Evolutionary conservation across 2,797 vertebrate genomes (phyloP), one percentile per base, ranked within the genome.

Genomic region (Hephaestus fuliginosus): DNA sequence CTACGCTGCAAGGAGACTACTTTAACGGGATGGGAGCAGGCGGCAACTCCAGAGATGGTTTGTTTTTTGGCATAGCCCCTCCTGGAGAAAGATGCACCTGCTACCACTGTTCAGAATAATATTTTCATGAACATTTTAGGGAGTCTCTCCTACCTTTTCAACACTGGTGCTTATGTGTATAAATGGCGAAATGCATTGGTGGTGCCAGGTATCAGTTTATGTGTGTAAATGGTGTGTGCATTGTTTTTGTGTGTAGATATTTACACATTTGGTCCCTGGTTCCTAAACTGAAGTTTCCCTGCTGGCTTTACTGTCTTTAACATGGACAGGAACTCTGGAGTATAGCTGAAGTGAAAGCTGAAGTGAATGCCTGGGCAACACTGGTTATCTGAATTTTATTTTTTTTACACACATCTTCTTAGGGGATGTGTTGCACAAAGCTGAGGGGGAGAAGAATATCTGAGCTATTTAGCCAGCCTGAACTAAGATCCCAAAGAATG

Each of bases 391-490:
- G 51, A 73, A 48, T 30, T n/a, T 4, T n/a, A 28, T 56, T 25
- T 48, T 13, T 28, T 66, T 58, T 44, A 58, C n/a, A 2, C 30
- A 5, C 6, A 30, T 56, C 43, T 1, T 70, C 4, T 64, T 41
- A 17, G 5, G 33, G 46, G 25, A 65, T 61, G 10, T 44, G 20
- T 46, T 20, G 13, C 30, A 60, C 18, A 44, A 63, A 52, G 46
- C 53, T 36, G 33, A 18, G 25, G 18, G 2, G 11, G 0, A 51
- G 65, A 39, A 51, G 12, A 49, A 25, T 5, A 68, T 61, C 11
- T 25, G 20, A 81, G 39, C 28, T 71, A 15, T 36, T 58, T 53
- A 28, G 68, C 22, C 18, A 15, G 17, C 46, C 30, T 69, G 41
- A 65, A 30, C 55, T 43, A 44, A 78, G 57, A 61, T 52, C 10